Percentiles rank a stretch among this genome's conserved stretches.
These are phyloP conservation scores for Poeciliopsis gracilis DNA, from an alignment of 2,797 vertebrate species.

Conservation along the genomic window DNA sequence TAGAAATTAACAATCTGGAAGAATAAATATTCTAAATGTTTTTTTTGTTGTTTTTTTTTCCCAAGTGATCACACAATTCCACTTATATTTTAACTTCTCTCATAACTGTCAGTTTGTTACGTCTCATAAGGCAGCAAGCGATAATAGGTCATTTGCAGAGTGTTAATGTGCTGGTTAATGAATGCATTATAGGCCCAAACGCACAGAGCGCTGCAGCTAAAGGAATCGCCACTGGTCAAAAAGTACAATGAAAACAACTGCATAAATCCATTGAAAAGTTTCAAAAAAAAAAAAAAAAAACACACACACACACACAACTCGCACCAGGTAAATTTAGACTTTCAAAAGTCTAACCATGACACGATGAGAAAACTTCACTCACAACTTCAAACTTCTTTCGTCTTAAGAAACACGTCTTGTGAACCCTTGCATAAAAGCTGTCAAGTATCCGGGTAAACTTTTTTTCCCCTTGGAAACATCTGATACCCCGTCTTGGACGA, in stretches of 20 bases:
- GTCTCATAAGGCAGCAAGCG: constrained; percentile 21
- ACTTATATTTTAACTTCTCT: background rate
- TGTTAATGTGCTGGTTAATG: constrained; percentile 31
- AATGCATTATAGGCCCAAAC: constrained; percentile 12
- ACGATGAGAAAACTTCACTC: constrained; percentile 24
- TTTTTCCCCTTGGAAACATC: background rate
- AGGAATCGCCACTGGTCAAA: constrained; percentile 15
- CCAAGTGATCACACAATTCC: background rate
- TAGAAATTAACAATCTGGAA: background rate
- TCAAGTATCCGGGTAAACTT: constrained; percentile 18
- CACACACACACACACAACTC: background rate
- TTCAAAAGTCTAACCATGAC: background rate
- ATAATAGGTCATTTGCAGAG: constrained; percentile 31
- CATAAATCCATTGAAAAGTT: constrained; percentile 3
- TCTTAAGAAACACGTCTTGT: constrained; percentile 35
- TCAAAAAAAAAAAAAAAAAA: background rate
- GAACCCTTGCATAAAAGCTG: constrained; percentile 21
- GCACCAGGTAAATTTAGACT: background rate
- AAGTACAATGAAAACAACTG: background rate
- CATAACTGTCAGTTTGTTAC: background rate
- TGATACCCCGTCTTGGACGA: constrained; percentile 3
- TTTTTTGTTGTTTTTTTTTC: background rate
- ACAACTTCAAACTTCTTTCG: constrained; percentile 35
- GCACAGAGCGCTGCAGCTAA: background rate
- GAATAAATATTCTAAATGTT: background rate